These are phyloP conservation scores for Capitulum mitella DNA, from an alignment of 2,888 invertebrate species.

Conservation along the genomic window DNA sequence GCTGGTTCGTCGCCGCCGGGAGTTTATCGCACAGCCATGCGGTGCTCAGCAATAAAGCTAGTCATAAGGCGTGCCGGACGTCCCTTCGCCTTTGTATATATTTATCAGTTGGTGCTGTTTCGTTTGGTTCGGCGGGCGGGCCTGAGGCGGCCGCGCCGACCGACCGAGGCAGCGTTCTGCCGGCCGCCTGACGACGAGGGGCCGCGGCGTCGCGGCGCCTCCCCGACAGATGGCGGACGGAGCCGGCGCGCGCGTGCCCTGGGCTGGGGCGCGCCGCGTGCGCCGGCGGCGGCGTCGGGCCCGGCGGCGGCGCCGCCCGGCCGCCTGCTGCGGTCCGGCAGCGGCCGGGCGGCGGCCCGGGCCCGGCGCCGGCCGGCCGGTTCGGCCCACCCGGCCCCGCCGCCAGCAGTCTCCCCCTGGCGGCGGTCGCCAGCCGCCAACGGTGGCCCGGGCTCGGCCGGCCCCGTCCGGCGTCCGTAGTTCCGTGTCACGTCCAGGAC, in stretches of 20 bases:
- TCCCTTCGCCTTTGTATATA: no score
- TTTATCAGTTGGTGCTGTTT: not conserved
- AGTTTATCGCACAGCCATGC: not conserved
- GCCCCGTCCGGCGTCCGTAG: no score
- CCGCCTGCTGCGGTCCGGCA: not conserved
- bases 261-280: not conserved
- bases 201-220: no score
- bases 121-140: no score
- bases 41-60: constrained; percentile 11
- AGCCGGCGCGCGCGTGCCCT: no score
- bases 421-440: not conserved
- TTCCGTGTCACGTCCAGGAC: no score
- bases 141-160: no score
- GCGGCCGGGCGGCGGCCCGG: not conserved
- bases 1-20: not conserved
- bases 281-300: not conserved
- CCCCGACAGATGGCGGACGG: no score
- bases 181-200: no score
- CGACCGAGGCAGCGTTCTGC: no score
- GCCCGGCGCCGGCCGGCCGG: not conserved
- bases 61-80: not conserved
- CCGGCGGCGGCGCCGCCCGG: not conserved
- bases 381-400: not conserved
- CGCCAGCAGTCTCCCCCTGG: constrained; percentile 4
- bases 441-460: no score